Conservation (phyloP, 2,797 vertebrate species). For the Pseudochirops corinnae region DNA sequence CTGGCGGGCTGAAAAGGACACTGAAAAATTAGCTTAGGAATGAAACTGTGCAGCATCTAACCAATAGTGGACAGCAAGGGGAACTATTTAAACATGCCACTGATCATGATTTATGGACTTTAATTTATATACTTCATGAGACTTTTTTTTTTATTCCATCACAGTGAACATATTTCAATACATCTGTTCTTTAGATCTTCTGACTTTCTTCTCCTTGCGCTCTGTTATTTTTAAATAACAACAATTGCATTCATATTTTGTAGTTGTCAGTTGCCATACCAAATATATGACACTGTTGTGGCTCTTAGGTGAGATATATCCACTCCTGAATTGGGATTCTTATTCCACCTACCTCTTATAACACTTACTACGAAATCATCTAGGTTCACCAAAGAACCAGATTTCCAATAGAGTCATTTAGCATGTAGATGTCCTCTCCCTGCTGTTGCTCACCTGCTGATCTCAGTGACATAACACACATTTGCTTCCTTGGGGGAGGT, state of each 20-base stretch:
- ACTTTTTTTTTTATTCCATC: slow-evolving; percentile 3
- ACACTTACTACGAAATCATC: slow-evolving; percentile 11
- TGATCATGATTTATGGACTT: slow-evolving; percentile 58
- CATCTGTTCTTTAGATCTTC: slow-evolving; percentile 32
- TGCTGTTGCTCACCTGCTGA: slow-evolving; percentile 64
- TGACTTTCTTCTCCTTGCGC: slow-evolving; percentile 28
- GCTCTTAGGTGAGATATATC: background rate
- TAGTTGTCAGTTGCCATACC: background rate
- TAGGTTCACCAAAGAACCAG: background rate
- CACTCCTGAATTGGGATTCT: background rate
- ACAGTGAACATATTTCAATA: background rate
- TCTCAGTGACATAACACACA: slow-evolving; percentile 70
- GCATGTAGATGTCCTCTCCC: slow-evolving; percentile 53
- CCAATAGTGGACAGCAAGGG: background rate
- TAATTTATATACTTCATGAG: background rate
- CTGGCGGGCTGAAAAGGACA: slow-evolving; percentile 31
- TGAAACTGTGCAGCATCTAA: slow-evolving; percentile 35
- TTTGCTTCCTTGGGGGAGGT: slow-evolving; percentile 57
- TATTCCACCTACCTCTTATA: background rate
- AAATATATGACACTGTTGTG: background rate
- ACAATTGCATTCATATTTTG: slow-evolving; percentile 10
- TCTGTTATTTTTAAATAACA: slow-evolving; percentile 10
- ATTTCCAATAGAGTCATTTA: slow-evolving; percentile 48
- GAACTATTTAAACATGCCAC: background rate
- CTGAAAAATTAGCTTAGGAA: slow-evolving; percentile 60